Evolutionary conservation across 2,113 vertebrate species (phyloP).

Genomic region (Elephantulus edwardii): DNA sequence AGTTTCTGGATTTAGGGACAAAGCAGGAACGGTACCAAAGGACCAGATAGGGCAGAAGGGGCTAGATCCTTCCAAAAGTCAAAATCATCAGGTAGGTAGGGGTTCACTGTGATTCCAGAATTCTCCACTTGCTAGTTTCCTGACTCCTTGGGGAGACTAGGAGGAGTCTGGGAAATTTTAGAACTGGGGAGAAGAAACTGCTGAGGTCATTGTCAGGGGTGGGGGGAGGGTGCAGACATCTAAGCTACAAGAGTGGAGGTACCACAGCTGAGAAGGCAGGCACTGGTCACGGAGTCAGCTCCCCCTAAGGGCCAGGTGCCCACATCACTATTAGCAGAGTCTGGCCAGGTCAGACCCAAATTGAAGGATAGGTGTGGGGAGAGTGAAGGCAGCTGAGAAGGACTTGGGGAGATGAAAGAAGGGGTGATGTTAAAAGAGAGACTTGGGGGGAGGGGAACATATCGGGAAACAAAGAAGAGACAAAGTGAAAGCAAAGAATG

Average conservation of each 20-base stretch:
- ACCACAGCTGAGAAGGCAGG: neutral
- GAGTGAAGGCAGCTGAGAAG: neutral
- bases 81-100: neutral
- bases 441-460: neutral
- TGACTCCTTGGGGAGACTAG: neutral
- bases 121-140: neutral
- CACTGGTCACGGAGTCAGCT: neutral
- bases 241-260: neutral
- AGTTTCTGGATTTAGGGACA: conserved; percentile 24
- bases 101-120: neutral
- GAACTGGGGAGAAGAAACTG: neutral
- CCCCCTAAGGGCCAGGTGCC: neutral
- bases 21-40: neutral
- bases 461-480: conserved; percentile 14
- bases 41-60: neutral
- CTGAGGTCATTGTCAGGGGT: neutral
- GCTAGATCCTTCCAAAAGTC: neutral
- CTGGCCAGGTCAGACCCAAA: neutral
- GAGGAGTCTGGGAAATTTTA: neutral
- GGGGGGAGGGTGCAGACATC: neutral
- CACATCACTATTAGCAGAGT: neutral
- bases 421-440: rapidly evolving
- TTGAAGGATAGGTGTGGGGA: conserved; percentile 27
- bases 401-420: neutral
- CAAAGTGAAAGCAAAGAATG: neutral